Evolutionary conservation across 2,113 vertebrate genomes (phyloP), one percentile per base, ranked within the genome.

Genomic region (Hydropotes inermis): DNA sequence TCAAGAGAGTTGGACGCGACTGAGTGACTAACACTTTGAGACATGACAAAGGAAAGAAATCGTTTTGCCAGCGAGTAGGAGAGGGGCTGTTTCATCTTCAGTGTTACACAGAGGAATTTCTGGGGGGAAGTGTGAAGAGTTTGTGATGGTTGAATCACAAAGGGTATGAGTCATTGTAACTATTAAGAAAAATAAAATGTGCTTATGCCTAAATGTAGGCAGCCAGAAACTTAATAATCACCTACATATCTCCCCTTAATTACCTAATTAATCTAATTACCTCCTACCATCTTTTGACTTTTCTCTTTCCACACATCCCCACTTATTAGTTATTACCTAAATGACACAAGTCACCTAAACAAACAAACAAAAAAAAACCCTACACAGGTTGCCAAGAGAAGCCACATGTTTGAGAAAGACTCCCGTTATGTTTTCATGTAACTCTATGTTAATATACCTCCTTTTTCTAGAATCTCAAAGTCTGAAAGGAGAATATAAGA

Each of bases 151-250:
- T 17, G 85, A 33, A 25, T 89, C 30, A 36, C 58, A 78, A 84
- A 92, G 64, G 27, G 7, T 8, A 57, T 88, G 82, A 94, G 36
- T 88, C 93, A 93, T 36, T 39, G 36, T 78, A 74, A 94, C 93
- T 74, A 97, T 45, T 70, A 94, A 86, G 82, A 93, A 92, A 87
- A 94, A 91, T n/a, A 55, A 95, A 85, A 60, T 14, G 30, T 27
- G 43, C 33, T 60, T 57, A 43, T 89, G 86, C 81, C 94, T 89
- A 67, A 87, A 64, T 55, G 47, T 39, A 17, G 52, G 87, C 50
- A 82, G 88, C 67, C 60, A 89, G 27, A 39, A 94, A 70, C 67
- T 64, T 52, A 86, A 55, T 76, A 45, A 60, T 85, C 91, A 67
- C 89, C 96, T 47, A 52, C 87, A 4, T 1, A 33, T 30, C 39